Conservation (phyloP, 2,888 invertebrate species). For the Dasysyrphus tricinctus region DNA sequence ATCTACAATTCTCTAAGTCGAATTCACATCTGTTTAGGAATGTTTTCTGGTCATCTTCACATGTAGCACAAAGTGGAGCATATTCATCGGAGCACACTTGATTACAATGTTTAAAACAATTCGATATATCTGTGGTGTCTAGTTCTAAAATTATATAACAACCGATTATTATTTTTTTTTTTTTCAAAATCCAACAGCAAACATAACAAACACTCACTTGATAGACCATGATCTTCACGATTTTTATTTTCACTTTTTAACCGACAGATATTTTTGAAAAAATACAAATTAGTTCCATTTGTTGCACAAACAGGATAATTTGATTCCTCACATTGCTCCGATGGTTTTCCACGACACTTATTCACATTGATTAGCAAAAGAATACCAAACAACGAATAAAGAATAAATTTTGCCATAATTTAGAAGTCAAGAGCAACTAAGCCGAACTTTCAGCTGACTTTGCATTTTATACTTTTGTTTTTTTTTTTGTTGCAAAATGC, state of each 20-base stretch:
- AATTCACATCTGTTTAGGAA: constrained; percentile 59
- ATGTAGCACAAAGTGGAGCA: constrained; percentile 54
- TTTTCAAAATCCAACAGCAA: neutral
- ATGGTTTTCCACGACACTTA: neutral
- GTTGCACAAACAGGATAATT: constrained; percentile 63
- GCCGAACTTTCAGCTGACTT: constrained; percentile 31
- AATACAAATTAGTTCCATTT: constrained; percentile 55
- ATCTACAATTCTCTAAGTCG: constrained; percentile 59
- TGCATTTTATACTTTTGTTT: constrained; percentile 58
- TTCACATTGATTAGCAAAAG: constrained; percentile 8
- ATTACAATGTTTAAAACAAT: constrained; percentile 57
- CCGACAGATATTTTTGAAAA: constrained; percentile 57
- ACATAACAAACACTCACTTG: constrained; percentile 36
- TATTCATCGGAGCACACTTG: constrained; percentile 50
- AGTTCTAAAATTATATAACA: constrained; percentile 30
- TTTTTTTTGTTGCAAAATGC: constrained; percentile 1
- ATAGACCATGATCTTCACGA: neutral
- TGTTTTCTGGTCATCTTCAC: neutral
- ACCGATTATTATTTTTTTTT: neutral
- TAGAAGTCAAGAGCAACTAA: constrained; percentile 22
- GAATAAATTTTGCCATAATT: constrained; percentile 45
- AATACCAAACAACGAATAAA: constrained; percentile 23
- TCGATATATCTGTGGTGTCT: constrained; percentile 32
- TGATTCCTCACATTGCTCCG: constrained; percentile 6
- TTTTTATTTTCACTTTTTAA: constrained; percentile 37